phyloP scores from a whole-genome alignment of 2,113 vertebrate species.

The Theristicus caerulescens region DNA sequence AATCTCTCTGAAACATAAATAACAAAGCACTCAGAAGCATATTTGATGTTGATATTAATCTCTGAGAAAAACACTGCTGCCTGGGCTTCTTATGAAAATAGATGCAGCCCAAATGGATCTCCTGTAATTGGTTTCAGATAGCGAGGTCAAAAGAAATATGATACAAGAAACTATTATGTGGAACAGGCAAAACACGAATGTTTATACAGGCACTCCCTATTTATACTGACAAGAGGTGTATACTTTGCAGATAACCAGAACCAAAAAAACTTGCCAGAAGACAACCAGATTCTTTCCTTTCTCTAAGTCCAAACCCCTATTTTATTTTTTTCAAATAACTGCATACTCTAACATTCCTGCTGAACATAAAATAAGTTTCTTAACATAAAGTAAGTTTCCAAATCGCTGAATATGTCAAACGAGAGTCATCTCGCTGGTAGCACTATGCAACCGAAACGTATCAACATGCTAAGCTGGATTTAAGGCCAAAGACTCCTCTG shows the following conservation, averaged over 20 bases:
- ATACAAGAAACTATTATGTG: conserved; percentile 93
- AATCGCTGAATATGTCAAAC: conserved; percentile 62
- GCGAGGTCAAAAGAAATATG: conserved; percentile 94
- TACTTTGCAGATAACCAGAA: conserved; percentile 77
- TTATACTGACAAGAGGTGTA: conserved; percentile 81
- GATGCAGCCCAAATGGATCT: conserved; percentile 98
- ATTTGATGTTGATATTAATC: conserved; percentile 99
- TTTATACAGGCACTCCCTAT: conserved; percentile 95
- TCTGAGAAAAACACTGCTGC: conserved; percentile 90
- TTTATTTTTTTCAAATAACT: conserved; percentile 6
- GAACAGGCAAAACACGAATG: conserved; percentile 94
- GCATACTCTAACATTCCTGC: conserved; percentile 20
- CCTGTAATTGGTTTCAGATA: conserved; percentile 99
- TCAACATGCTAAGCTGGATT: conserved; percentile 53
- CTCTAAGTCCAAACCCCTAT: background rate
- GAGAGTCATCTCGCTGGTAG: conserved; percentile 8
- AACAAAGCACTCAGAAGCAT: conserved; percentile 99
- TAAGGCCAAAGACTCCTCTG: conserved; percentile 37
- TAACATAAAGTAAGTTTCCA: conserved; percentile 55
- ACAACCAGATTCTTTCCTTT: conserved; percentile 60
- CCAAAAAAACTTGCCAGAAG: conserved; percentile 66
- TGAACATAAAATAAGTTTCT: conserved; percentile 22
- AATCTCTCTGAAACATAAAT: conserved; percentile 92
- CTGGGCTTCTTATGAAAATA: conserved; percentile 97
- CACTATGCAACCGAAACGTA: background rate